Evolutionary conservation across 2,113 vertebrate species (phyloP).

Genomic region (Vulpes ferrilata): DNA sequence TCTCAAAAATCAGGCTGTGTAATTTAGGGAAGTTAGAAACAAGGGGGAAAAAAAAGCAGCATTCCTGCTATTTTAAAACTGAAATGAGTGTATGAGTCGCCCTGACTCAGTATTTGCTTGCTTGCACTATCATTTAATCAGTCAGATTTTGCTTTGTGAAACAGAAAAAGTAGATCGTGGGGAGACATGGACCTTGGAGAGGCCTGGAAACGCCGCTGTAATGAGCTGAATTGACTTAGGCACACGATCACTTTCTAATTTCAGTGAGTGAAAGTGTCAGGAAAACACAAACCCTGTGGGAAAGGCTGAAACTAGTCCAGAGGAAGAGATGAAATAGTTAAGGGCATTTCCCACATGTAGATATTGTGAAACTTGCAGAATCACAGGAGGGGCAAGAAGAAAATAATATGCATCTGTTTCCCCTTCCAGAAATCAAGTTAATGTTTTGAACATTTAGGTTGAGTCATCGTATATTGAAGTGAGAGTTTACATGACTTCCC

Average conservation of each 20-base stretch:
- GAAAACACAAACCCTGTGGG: not conserved
- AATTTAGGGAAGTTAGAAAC: not conserved
- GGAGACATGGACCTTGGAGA: not conserved
- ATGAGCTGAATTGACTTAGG: not conserved
- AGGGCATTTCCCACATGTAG: not conserved
- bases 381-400: not conserved
- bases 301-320: not conserved
- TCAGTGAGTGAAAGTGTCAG: not conserved
- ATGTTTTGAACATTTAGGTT: not conserved
- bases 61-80: not conserved
- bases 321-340: not conserved
- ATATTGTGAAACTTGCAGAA: not conserved
- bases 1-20: not conserved
- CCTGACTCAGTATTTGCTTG: not conserved
- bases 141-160: slow-evolving; percentile 15
- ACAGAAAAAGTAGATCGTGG: not conserved
- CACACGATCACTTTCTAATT: not conserved
- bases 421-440: not conserved
- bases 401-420: not conserved
- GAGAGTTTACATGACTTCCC: not conserved
- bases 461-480: not conserved
- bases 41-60: not conserved
- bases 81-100: not conserved
- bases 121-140: not conserved
- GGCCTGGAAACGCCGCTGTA: not conserved